Percentiles rank a stretch among this genome's conserved stretches.
Evolutionary conservation across 2,797 vertebrate genomes (phyloP).

Genomic region (Gymnocypris eckloni): DNA sequence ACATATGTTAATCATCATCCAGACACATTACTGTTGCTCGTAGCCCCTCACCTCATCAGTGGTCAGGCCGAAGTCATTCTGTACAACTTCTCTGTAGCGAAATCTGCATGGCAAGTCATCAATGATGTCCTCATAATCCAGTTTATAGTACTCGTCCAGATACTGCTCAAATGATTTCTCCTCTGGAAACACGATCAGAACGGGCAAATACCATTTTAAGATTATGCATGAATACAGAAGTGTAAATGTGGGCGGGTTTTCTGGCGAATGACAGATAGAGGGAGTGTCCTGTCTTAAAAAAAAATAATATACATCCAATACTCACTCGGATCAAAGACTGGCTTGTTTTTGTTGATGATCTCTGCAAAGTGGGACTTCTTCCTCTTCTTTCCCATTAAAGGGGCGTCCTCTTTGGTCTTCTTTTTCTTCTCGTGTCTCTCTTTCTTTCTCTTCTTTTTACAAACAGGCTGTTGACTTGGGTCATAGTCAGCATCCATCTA

Average conservation of each 20-base stretch:
- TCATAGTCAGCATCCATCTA: slow-evolving; percentile 94
- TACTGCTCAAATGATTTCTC: slow-evolving; percentile 88
- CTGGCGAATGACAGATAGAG: background rate
- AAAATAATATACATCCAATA: slow-evolving; percentile 1
- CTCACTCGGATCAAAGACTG: slow-evolving; percentile 87
- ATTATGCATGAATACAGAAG: background rate
- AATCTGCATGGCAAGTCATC: slow-evolving; percentile 91
- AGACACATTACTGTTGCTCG: background rate
- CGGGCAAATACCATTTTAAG: background rate
- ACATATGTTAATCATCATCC: background rate
- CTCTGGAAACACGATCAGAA: slow-evolving; percentile 71
- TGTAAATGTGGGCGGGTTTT: background rate
- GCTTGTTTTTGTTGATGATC: slow-evolving; percentile 78
- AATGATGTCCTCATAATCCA: slow-evolving; percentile 91
- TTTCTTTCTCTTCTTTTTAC: slow-evolving; percentile 74
- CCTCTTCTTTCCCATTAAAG: slow-evolving; percentile 80
- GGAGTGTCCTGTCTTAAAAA: background rate
- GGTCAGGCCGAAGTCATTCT: slow-evolving; percentile 89
- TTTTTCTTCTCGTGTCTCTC: slow-evolving; percentile 70
- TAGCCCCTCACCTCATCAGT: slow-evolving; percentile 82
- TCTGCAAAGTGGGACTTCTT: slow-evolving; percentile 84
- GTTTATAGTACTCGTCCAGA: slow-evolving; percentile 87
- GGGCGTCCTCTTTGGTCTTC: slow-evolving; percentile 72
- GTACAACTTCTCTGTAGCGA: slow-evolving; percentile 85
- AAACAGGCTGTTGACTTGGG: slow-evolving; percentile 73